Percentiles rank a stretch among this genome's conserved stretches.
Conservation (phyloP, 2,888 invertebrate species). For the Odiellus spinosus region DNA sequence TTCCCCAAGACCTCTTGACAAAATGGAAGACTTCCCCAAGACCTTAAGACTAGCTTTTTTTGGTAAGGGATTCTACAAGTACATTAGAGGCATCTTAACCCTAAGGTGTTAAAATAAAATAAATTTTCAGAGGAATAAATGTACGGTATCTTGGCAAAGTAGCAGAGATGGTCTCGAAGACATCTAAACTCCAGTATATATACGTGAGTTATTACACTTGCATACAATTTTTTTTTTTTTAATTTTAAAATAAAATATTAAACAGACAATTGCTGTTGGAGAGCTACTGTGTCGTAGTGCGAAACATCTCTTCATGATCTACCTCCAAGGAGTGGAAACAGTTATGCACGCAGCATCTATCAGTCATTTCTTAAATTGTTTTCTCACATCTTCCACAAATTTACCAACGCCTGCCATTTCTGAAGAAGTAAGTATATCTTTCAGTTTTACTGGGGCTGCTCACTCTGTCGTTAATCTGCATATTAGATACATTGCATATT, state of each 20-base stretch:
- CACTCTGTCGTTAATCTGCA: too few species aligned
- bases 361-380: constrained; percentile 91
- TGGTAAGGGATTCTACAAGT: too few species aligned
- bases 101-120: too few species aligned
- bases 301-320: constrained; percentile 82
- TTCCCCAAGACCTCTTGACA: too few species aligned
- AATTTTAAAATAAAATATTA: too few species aligned
- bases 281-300: constrained; percentile 76
- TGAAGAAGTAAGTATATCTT: constrained; percentile 43
- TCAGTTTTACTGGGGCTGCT: too few species aligned
- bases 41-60: too few species aligned
- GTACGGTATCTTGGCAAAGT: constrained; percentile 91
- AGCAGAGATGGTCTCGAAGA: constrained; percentile 55
- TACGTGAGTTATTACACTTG: constrained; percentile 27
- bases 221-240: neutral
- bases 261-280: constrained; percentile 74
- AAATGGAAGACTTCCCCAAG: too few species aligned
- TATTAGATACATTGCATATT: too few species aligned
- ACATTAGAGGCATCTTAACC: too few species aligned
- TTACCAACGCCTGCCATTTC: constrained; percentile 48
- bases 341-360: constrained; percentile 79
- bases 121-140: constrained; percentile 73
- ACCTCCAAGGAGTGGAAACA: constrained; percentile 77
- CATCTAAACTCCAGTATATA: constrained; percentile 61
- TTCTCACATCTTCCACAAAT: constrained; percentile 59